Evolutionary conservation across 2,113 vertebrate genomes (phyloP), one percentile per base, ranked within the genome.

Genomic region (Cinclus cinclus): DNA sequence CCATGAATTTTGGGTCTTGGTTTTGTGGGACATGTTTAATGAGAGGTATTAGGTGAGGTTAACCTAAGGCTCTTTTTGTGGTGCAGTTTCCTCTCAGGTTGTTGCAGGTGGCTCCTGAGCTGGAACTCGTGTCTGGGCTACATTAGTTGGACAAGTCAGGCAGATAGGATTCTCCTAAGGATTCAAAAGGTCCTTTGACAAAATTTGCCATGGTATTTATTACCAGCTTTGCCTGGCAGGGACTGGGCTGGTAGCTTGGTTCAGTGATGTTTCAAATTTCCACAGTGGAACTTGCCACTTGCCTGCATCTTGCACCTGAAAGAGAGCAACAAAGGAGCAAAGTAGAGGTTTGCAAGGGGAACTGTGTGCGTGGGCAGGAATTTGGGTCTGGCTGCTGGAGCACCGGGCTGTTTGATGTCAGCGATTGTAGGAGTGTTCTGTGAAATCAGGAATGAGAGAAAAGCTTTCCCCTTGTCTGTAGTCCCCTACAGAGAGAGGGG

Each of bases 381-480:
- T 74, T 58, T 76, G 37, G 53, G 39, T 16, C 27, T 15, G 50
- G 30, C 55, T 52, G 50, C 50, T 52, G 27, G 50, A 28, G 27
- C 50, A 52, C 50, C 16, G 15, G 27, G 27, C 50, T 89, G 50
- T 6, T 47, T 7, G 76, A 4, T 25, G 22, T 7, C 44, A 42
- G 60, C 0, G 0, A 10, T 5, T 65, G 30, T 42, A n/a, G 64
- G 77, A 77, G 35, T 27, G 50, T 14, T 59, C 8, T 5, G 6
- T 71, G 42, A 13, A 3, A 37, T 67, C 21, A 22, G 52, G 39
- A 60, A 16, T 6, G 28, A 11, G 37, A 90, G 49, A n/a, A 30
- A 64, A 89, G 62, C 47, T 56, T 81, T 12, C 14, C 21, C 20
- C 10, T 71, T 50, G 18, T 10, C 39, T 0, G 0, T n/a, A 20